Percentiles rank a stretch among this genome's conserved stretches.
Conservation (phyloP, 2,797 vertebrate species). For the Ispidina picta region DNA sequence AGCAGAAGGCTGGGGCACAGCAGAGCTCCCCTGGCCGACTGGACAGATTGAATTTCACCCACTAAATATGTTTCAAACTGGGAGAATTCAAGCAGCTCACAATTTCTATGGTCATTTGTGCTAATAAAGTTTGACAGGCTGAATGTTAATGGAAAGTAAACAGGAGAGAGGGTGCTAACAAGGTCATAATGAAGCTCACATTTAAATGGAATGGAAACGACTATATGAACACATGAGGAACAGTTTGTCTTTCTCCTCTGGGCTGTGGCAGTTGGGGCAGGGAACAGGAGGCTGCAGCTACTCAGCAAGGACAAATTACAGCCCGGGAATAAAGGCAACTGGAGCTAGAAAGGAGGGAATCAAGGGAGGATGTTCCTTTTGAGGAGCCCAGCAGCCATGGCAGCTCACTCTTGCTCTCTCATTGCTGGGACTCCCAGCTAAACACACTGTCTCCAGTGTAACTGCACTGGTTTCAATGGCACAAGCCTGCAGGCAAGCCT, state of each 20-base stretch:
- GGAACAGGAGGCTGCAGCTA: not conserved
- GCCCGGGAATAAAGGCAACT: not conserved
- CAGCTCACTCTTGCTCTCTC: not conserved
- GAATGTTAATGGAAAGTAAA: slow-evolving; percentile 66
- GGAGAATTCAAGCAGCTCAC: slow-evolving; percentile 24
- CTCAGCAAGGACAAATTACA: not conserved
- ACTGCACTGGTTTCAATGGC: not conserved
- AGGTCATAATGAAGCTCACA: slow-evolving; percentile 65
- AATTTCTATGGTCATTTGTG: slow-evolving; percentile 52
- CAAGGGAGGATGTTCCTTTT: not conserved
- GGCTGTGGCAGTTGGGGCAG: slow-evolving; percentile 33
- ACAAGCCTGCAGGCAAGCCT: not conserved
- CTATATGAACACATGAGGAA: slow-evolving; percentile 25
- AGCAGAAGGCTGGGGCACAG: not conserved
- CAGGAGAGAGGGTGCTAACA: slow-evolving; percentile 62
- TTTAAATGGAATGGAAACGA: slow-evolving; percentile 56
- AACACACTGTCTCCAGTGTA: not conserved
- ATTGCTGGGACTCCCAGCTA: not conserved
- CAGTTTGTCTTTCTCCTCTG: slow-evolving; percentile 30
- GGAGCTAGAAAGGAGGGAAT: not conserved
- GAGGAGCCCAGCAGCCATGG: not conserved
- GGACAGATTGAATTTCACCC: slow-evolving; percentile 58
- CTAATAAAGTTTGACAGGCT: slow-evolving; percentile 62
- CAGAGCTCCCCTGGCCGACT: not conserved
- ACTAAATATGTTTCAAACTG: slow-evolving; percentile 38